A percentile compares a stretch with the other conserved stretches of the same genome.
phyloP scores from a whole-genome alignment of 2,888 invertebrate genomes.

The Myathropa florea region DNA sequence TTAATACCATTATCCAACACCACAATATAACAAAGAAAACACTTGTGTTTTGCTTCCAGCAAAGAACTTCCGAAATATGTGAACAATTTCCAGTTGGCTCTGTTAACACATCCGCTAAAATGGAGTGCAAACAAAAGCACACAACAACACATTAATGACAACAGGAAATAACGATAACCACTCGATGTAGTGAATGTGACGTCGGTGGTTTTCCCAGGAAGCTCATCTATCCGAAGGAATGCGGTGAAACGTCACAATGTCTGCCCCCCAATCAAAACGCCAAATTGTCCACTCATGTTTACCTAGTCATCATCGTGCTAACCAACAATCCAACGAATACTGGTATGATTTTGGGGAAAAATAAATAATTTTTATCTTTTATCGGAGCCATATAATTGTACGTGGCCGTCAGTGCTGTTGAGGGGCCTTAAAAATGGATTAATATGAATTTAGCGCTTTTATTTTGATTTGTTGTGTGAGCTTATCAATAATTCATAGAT shows the following conservation, averaged over 20 bases:
- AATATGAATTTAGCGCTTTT: constrained; percentile 22
- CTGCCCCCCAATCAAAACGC: neutral
- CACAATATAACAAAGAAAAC: too few relatives aligned
- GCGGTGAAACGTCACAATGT: constrained; percentile 15
- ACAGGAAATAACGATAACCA: constrained; percentile 26
- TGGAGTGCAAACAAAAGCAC: neutral
- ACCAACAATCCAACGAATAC: constrained; percentile 11
- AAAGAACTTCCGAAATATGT: neutral
- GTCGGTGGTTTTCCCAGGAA: constrained; percentile 3
- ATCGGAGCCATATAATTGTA: neutral
- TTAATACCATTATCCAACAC: too few relatives aligned
- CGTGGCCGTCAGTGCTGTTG: neutral
- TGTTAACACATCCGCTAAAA: neutral
- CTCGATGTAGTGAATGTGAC: neutral
- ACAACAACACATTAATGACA: neutral
- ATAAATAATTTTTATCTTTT: constrained; percentile 5
- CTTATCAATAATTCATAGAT: constrained; percentile 49
- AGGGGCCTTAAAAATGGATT: constrained; percentile 10
- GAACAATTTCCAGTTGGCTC: neutral
- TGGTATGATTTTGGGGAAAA: neutral
- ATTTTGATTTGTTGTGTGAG: constrained; percentile 26
- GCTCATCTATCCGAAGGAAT: neutral
- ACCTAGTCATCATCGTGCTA: neutral
- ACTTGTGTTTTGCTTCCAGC: too few relatives aligned
- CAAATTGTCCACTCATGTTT: neutral